phyloP scores from a whole-genome alignment of 2,888 invertebrate genomes.

The Rhagium mordax region DNA sequence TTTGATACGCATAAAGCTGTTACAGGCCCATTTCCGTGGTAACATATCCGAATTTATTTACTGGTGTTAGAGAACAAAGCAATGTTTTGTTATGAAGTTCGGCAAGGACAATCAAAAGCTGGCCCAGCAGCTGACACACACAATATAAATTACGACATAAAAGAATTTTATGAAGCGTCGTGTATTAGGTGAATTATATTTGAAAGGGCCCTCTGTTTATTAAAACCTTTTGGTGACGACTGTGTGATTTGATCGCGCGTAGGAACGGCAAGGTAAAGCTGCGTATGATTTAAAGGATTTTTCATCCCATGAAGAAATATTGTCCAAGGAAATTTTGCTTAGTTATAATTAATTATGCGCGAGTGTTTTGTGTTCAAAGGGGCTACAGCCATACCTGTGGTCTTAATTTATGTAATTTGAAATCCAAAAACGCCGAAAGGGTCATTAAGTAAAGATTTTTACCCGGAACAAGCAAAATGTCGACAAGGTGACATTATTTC shows the following conservation, averaged over 20 bases:
- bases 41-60: not conserved
- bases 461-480: too few relatives aligned
- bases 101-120: not conserved
- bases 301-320: too few relatives aligned
- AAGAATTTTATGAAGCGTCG: conserved; percentile 11
- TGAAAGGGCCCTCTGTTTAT: not conserved
- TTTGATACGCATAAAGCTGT: not conserved
- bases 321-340: too few relatives aligned
- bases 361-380: too few relatives aligned
- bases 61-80: not conserved
- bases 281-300: not conserved
- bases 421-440: too few relatives aligned
- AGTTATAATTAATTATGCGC: too few relatives aligned
- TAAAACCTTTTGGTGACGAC: not conserved
- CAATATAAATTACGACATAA: conserved; percentile 19
- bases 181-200: conserved; percentile 12
- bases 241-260: not conserved
- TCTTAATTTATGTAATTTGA: too few relatives aligned
- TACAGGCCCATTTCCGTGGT: not conserved
- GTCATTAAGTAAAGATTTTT: too few relatives aligned
- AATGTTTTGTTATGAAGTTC: conserved; percentile 5
- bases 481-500: too few relatives aligned
- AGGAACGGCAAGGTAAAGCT: not conserved
- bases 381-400: too few relatives aligned
- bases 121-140: conserved; percentile 15